These are phyloP conservation scores for Eristalis tenax DNA, from an alignment of 2,888 invertebrate genomes.

Conservation along the genomic window DNA sequence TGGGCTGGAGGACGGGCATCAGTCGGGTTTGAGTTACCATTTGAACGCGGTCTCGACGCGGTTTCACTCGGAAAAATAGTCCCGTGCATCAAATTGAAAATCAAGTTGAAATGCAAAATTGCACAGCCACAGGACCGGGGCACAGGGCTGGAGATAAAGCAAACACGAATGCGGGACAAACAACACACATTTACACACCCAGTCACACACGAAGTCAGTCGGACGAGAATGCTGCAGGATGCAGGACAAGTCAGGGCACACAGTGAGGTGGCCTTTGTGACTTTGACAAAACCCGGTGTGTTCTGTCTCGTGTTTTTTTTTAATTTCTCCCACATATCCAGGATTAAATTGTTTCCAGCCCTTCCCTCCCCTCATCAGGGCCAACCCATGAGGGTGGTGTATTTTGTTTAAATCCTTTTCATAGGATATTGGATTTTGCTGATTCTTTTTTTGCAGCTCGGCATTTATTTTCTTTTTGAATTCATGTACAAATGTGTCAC, in stretches of 20 bases:
- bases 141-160: conserved; percentile 32
- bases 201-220: conserved; percentile 11
- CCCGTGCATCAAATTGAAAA: conserved; percentile 63
- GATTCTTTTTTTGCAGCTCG: neutral
- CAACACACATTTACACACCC: conserved; percentile 13
- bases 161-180: conserved; percentile 49
- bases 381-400: neutral
- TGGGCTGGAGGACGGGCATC: neutral
- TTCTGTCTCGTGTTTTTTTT: conserved; percentile 28
- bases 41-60: conserved; percentile 48
- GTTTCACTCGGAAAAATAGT: conserved; percentile 54
- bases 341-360: conserved; percentile 66
- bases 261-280: conserved; percentile 65
- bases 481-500: conserved; percentile 55
- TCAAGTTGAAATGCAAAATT: conserved; percentile 69
- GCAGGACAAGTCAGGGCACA: conserved; percentile 11
- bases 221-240: neutral
- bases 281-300: conserved; percentile 61
- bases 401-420: conserved; percentile 68
- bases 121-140: conserved; percentile 18
- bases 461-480: neutral
- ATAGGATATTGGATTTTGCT: conserved; percentile 66
- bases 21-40: conserved; percentile 1
- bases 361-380: neutral
- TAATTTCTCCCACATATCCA: conserved; percentile 63